Evolutionary conservation across 35 echinoderm and acorn worm genomes (phyloP).

Genomic region (Apostichopus japonicus): DNA sequence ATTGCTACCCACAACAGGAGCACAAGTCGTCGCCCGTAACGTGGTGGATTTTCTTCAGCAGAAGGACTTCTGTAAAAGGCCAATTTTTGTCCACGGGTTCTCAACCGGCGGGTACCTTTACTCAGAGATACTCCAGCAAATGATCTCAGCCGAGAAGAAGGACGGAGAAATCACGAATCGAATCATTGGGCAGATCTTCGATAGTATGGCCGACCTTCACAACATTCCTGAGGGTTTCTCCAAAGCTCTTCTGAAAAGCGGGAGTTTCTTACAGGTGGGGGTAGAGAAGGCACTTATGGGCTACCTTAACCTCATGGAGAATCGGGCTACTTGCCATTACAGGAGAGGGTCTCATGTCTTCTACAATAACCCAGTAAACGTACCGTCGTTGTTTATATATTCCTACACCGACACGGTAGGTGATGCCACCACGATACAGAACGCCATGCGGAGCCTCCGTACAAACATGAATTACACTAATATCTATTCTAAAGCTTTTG

Average conservation of each 20-base stretch:
- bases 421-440: slow-evolving; percentile 39
- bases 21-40: slow-evolving; percentile 77
- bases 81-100: slow-evolving; percentile 82
- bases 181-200: slow-evolving; percentile 84
- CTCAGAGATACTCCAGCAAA: slow-evolving; percentile 79
- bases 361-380: slow-evolving; percentile 69
- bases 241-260: slow-evolving; percentile 33
- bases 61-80: slow-evolving; percentile 58
- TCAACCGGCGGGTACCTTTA: slow-evolving; percentile 89
- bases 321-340: slow-evolving; percentile 70
- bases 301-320: slow-evolving; percentile 48
- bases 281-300: not conserved
- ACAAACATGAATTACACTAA: slow-evolving; percentile 64
- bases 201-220: slow-evolving; percentile 70
- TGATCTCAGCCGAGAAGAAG: slow-evolving; percentile 48
- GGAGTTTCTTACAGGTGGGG: slow-evolving; percentile 35
- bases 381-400: slow-evolving; percentile 85
- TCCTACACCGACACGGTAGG: slow-evolving; percentile 79
- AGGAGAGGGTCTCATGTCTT: slow-evolving; percentile 60
- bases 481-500: slow-evolving; percentile 75
- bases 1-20: slow-evolving; percentile 59
- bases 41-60: slow-evolving; percentile 78
- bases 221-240: slow-evolving; percentile 80
- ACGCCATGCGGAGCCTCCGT: slow-evolving; percentile 44
- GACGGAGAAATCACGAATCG: slow-evolving; percentile 65